Evolutionary conservation across 2,888 invertebrate species (phyloP).

Genomic region (Tetragnatha montana): DNA sequence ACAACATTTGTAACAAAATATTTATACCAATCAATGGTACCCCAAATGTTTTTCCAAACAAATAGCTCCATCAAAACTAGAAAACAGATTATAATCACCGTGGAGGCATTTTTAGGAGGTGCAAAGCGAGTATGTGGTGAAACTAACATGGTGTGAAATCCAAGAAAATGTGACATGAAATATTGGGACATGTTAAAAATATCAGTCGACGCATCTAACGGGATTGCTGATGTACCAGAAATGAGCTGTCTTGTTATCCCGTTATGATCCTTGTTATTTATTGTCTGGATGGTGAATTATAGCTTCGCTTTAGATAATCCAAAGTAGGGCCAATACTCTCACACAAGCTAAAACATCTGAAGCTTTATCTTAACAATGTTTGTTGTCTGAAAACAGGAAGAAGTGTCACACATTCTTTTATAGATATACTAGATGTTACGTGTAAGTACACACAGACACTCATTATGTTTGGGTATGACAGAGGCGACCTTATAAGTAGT

Average conservation of each 20-base stretch:
- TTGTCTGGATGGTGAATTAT: background rate
- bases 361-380: too few species aligned
- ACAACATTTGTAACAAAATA: too few species aligned
- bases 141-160: background rate
- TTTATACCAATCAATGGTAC: too few species aligned
- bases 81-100: background rate
- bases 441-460: too few species aligned
- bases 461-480: too few species aligned
- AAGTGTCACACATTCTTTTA: too few species aligned
- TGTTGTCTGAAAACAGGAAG: too few species aligned
- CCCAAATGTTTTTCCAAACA: too few species aligned
- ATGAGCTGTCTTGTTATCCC: background rate
- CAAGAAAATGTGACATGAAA: background rate
- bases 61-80: background rate
- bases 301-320: background rate
- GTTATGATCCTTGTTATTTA: background rate
- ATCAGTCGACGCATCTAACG: background rate
- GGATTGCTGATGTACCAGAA: background rate
- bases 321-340: background rate
- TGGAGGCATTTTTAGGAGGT: background rate
- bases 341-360: too few species aligned
- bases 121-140: background rate
- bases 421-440: too few species aligned
- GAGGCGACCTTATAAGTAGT: too few species aligned
- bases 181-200: background rate